Base-by-base conservation (phyloP, 2,888 invertebrate species). In the Machimus atricapillus region DNA sequence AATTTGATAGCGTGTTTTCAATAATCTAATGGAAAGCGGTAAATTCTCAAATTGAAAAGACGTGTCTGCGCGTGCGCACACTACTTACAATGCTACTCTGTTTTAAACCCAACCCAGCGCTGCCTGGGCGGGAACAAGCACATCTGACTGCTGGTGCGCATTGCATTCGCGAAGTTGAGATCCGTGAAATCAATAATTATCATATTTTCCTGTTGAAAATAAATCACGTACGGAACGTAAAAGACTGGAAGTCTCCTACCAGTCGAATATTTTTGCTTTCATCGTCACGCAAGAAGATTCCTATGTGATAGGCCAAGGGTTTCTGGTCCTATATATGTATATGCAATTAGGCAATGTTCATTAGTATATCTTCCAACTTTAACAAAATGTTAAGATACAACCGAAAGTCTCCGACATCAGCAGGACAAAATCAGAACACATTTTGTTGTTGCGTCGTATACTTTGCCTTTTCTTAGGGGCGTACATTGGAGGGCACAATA, bases 21-120 rank as follows among this genome's bases (percentile, higher is more conserved):
- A 73, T 74, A 74, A 85, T 85, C 85, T 85, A 46, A 85, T 73
- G 46, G 85, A 85, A 85, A 85, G 85, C 85, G 85, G 85, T 85
- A 85, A 85, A 85, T 43, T 85, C 74, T 43, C 43, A 85, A 85
- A 85, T 85, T 85, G 85, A 85, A 85, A 85, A 43, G 73, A 85
- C 85, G 85, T 85, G 85, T 74, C 85, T 85, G 58, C 85, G 85
- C 74, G 85, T 85, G 85, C 85, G 85, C 74, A 58, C 19, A 66
- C 66, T 66, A 52, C 66, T 58, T 56, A 81, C 56, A 56, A 14
- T 5, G 37, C 82, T 82, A 58, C 58, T 34, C 52, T 81, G 56
- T 43, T 56, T 56, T 40, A 27, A n/a, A 46, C 34, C 23, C 27
- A 66, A 37, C 40, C 23, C 27, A 66, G 40, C 40, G 34, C 6